A percentile compares a stretch with the other conserved stretches of the same genome.
Evolutionary conservation across 2,888 invertebrate species (phyloP).

Genomic region (Eledone cirrhosa): DNA sequence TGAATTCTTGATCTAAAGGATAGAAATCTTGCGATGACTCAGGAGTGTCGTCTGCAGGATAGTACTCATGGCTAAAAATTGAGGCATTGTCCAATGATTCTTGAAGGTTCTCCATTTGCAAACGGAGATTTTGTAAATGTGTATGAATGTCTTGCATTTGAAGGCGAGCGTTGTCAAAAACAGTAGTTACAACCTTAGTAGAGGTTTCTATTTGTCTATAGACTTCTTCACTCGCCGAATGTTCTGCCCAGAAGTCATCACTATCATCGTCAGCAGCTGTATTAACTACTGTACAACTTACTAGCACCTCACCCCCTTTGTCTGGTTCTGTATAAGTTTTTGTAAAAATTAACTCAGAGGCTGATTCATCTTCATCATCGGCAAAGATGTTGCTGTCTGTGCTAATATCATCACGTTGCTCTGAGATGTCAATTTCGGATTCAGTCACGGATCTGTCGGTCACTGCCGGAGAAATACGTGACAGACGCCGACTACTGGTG

Average conservation of each 20-base stretch:
- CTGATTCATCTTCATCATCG: constrained; percentile 46
- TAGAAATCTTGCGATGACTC: not conserved
- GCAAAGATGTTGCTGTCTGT: constrained; percentile 54
- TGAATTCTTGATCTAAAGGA: not conserved
- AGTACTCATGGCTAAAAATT: constrained; percentile 12
- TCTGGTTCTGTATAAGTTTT: constrained; percentile 51
- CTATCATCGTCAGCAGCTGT: constrained; percentile 36
- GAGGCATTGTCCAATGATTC: constrained; percentile 44
- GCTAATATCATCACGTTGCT: constrained; percentile 53
- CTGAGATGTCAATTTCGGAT: constrained; percentile 58
- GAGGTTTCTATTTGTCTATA: constrained; percentile 44
- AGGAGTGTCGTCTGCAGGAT: not conserved
- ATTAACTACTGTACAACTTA: constrained; percentile 34
- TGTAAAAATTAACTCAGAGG: constrained; percentile 48
- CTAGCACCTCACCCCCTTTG: constrained; percentile 41
- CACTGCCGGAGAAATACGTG: constrained; percentile 39
- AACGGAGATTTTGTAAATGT: constrained; percentile 51
- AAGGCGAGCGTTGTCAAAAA: constrained; percentile 53
- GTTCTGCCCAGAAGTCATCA: constrained; percentile 41
- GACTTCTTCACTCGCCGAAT: constrained; percentile 39
- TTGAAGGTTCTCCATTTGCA: constrained; percentile 56
- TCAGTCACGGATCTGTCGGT: constrained; percentile 46
- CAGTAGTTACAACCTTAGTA: constrained; percentile 44
- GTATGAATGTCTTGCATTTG: constrained; percentile 61
- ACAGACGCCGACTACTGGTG: constrained; percentile 32